Evolutionary conservation across 1,140 invertebrate genomes (phyloP).

Genomic region (Caenorhabditis tropicalis): DNA sequence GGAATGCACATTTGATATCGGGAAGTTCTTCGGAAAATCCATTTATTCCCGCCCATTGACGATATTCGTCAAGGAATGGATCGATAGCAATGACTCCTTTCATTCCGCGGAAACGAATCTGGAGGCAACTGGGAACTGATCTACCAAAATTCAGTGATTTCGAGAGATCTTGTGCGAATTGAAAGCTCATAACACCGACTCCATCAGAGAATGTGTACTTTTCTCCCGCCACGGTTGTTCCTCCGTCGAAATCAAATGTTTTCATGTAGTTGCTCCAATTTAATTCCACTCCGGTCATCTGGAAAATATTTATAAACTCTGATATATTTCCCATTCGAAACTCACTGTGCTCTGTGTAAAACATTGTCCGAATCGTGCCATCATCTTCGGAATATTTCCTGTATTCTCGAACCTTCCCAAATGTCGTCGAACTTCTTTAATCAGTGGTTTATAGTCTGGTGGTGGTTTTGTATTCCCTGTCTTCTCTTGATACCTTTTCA

Average conservation of each 20-base stretch:
- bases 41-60: background rate
- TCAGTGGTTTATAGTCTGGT: background rate
- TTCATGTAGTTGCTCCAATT: background rate
- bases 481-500: background rate
- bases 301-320: background rate
- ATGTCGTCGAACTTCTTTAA: conserved; percentile 41
- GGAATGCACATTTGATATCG: background rate
- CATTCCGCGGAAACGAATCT: conserved; percentile 57
- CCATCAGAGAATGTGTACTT: conserved; percentile 58
- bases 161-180: conserved; percentile 32
- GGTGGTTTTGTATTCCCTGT: background rate
- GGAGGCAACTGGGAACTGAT: conserved; percentile 52
- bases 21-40: background rate
- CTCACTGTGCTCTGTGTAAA: conserved; percentile 64
- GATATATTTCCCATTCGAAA: background rate
- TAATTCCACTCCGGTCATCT: background rate
- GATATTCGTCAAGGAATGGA: conserved; percentile 35
- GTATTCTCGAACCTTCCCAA: conserved; percentile 48
- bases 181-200: conserved; percentile 53
- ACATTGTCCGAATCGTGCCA: conserved; percentile 68
- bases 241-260: background rate
- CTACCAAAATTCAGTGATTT: conserved; percentile 29
- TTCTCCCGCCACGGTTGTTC: too few species aligned
- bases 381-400: conserved; percentile 67
- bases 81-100: conserved; percentile 55